These are phyloP conservation scores for Sturmia bella DNA, from an alignment of 2,888 invertebrate genomes.

Conservation along the genomic window DNA sequence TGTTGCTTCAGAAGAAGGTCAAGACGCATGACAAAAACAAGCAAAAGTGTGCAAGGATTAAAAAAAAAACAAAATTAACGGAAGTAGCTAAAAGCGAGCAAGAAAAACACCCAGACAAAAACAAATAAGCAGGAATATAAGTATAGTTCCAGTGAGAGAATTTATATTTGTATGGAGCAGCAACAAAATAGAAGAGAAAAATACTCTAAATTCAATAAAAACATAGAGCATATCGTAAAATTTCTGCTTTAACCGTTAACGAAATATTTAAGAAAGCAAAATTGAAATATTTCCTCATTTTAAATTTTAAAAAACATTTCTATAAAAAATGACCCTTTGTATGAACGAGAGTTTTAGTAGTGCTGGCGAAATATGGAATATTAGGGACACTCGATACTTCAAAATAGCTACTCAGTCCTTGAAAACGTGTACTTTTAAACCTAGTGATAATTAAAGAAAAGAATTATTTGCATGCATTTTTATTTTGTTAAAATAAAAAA, in stretches of 20 bases:
- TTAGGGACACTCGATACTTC: too few relatives aligned
- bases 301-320: too few relatives aligned
- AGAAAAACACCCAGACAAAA: slow-evolving; percentile 19
- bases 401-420: too few relatives aligned
- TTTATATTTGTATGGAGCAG: background rate
- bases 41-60: slow-evolving; percentile 3
- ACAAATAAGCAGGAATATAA: background rate
- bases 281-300: background rate
- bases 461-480: too few relatives aligned
- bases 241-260: slow-evolving; percentile 67
- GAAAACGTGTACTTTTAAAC: too few relatives aligned
- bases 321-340: too few relatives aligned
- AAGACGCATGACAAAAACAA: slow-evolving; percentile 69
- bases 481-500: too few relatives aligned
- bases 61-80: background rate
- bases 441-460: too few relatives aligned
- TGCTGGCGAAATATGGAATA: too few relatives aligned
- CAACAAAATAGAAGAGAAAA: background rate
- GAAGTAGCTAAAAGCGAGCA: slow-evolving; percentile 1
- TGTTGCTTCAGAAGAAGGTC: slow-evolving; percentile 77
- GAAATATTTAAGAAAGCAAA: slow-evolving; percentile 26
- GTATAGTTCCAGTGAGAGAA: slow-evolving; percentile 51
- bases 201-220: background rate
- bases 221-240: slow-evolving; percentile 32
- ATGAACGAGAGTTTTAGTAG: too few relatives aligned